Conservation (phyloP, 1,140 invertebrate genomes). For the Calephelis nemesis region DNA sequence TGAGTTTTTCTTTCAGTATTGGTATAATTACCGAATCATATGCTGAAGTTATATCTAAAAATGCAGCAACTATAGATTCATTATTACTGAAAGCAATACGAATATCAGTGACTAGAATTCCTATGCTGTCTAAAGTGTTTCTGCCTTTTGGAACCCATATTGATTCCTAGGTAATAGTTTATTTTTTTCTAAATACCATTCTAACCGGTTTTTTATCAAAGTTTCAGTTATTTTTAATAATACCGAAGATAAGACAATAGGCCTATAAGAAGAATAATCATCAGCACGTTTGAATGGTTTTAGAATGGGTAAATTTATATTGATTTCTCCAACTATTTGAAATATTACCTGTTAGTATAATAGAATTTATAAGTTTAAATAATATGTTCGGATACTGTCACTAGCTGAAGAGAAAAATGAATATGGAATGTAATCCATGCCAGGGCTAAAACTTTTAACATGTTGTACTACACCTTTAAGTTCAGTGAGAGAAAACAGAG, state of each 20-base stretch:
- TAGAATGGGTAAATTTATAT: not conserved
- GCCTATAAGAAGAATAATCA: not conserved
- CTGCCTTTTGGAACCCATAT: too few relatives aligned
- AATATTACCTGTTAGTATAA: not conserved
- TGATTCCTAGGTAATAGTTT: too few relatives aligned
- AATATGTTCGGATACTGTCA: conserved; percentile 12
- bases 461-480: conserved; percentile 22
- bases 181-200: too few relatives aligned
- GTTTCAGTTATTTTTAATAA: conserved; percentile 5
- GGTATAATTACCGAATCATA: too few relatives aligned
- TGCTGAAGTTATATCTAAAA: too few relatives aligned
- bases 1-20: too few relatives aligned
- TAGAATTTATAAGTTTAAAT: conserved; percentile 17
- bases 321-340: not conserved
- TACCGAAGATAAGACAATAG: not conserved
- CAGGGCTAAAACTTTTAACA: conserved; percentile 25
- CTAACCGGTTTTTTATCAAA: too few relatives aligned
- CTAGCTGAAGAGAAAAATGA: conserved; percentile 27
- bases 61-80: too few relatives aligned
- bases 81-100: too few relatives aligned
- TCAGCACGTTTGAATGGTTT: not conserved
- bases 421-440: conserved; percentile 28
- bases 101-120: too few relatives aligned
- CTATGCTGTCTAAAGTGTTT: too few relatives aligned
- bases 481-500: conserved; percentile 26